Base-by-base conservation (phyloP, 2,113 vertebrate species). In the Cettia cetti region DNA sequence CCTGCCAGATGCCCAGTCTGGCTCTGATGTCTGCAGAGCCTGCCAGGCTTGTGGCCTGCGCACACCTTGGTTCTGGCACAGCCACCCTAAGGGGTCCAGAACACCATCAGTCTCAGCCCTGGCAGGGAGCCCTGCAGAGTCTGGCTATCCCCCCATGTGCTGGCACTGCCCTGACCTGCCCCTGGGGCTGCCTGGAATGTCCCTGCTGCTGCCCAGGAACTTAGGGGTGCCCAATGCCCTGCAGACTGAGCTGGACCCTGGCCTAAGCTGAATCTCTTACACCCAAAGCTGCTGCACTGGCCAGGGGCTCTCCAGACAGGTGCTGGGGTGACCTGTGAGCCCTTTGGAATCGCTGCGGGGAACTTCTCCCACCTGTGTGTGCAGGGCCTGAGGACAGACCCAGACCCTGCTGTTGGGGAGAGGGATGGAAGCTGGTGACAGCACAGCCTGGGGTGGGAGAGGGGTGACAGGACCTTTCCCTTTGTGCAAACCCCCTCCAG, bases 281-380 rank as follows among this genome's bases (percentile, higher is more conserved):
- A 23, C 28, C 24, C 33, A 7, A 0, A 1, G 69, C 60, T 52
- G 54, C 54, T 78, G 53, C 8, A 18, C 49, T 56, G 49, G 21
- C 49, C 2, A 0, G 30, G 37, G 33, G 8, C 44, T 63, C 28
- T 63, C 7, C 52, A 22, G 54, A 8, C 2, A 5, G 59, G 30
- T 31, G 57, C 31, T 68, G 53, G 47, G 31, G 18, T 24, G 3
- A 30, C 13, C 30, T n/a, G 11, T 40, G 30, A 39, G 33, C 21
- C 30, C 13, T 39, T 20, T 17, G 28, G 24, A 20, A 30, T 47
- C 0, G 3, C 15, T 0, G 2, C 3, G 3, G 15, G 18, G 37
- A 24, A 16, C 45, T 54, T 18, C 2, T 6, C 14, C 1, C 16
- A 13, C 8, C 9, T 61, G 11, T 8, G 22, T 30, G 30, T 28